Evolutionary conservation across 35 echinoderm and acorn worm species (phyloP).

Genomic region (Apostichopus japonicus): DNA sequence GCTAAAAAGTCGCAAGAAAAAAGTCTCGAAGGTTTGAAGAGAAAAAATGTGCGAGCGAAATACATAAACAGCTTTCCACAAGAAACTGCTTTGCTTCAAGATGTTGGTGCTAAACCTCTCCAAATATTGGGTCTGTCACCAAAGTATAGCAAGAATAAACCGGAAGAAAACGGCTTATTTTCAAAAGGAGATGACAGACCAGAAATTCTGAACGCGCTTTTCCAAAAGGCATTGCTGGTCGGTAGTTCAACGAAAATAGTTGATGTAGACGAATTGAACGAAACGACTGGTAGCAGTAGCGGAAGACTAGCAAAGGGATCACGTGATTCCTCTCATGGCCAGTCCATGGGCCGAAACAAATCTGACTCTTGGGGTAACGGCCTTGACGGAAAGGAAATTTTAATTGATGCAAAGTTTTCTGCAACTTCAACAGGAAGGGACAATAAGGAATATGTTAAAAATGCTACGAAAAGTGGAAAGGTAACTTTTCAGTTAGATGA

Average conservation of each 20-base stretch:
- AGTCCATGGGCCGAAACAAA: not conserved
- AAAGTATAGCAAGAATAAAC: constrained; percentile 22
- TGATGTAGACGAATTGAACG: not conserved
- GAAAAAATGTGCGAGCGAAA: not conserved
- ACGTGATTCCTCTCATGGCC: not conserved
- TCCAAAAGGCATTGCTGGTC: constrained; percentile 40
- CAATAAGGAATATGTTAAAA: not conserved
- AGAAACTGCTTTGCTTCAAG: constrained; percentile 3
- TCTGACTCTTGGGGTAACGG: not conserved
- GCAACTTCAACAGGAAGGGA: not conserved
- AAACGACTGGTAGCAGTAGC: not conserved
- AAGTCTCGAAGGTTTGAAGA: not conserved
- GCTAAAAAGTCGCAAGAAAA: not conserved
- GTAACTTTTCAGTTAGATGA: not conserved
- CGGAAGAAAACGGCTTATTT: constrained; percentile 25
- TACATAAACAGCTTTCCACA: not conserved
- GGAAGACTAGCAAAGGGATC: not conserved
- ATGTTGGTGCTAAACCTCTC: constrained; percentile 24
- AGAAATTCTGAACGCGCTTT: constrained; percentile 30
- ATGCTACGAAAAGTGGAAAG: not conserved
- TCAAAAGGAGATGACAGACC: constrained; percentile 26
- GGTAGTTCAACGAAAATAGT: not conserved
- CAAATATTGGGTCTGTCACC: constrained; percentile 40
- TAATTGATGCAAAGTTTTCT: not conserved
- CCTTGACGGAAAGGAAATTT: not conserved